These are phyloP conservation scores for Sinotaia quadrata DNA, from an alignment of 2,888 invertebrate species.

Conservation along the genomic window DNA sequence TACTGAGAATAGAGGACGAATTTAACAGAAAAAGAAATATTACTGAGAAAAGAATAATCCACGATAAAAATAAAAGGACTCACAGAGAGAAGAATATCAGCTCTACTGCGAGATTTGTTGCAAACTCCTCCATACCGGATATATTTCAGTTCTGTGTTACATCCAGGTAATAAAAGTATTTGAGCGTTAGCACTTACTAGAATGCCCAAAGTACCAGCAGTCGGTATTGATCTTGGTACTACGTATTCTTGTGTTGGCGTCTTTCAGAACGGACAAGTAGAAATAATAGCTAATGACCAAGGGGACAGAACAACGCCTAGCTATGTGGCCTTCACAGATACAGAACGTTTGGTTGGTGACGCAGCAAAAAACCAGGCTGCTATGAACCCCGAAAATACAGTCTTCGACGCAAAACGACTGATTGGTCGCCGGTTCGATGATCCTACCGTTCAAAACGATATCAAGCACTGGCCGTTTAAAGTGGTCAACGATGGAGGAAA, in stretches of 20 bases:
- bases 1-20: too few species aligned
- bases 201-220: slow-evolving; percentile 69
- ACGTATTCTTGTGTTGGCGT: slow-evolving; percentile 80
- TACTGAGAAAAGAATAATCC: too few species aligned
- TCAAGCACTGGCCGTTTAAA: slow-evolving; percentile 62
- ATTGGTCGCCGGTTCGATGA: slow-evolving; percentile 60
- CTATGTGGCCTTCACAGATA: slow-evolving; percentile 81
- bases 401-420: slow-evolving; percentile 72
- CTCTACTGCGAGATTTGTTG: neutral
- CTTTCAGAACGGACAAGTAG: slow-evolving; percentile 74
- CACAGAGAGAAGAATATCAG: neutral
- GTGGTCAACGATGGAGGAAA: slow-evolving; percentile 54
- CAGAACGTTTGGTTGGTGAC: slow-evolving; percentile 74
- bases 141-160: neutral
- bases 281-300: slow-evolving; percentile 75
- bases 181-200: neutral
- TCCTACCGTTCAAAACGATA: slow-evolving; percentile 53
- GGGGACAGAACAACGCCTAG: slow-evolving; percentile 84
- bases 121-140: neutral
- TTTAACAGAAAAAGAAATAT: too few species aligned
- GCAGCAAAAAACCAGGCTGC: slow-evolving; percentile 75
- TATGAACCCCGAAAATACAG: slow-evolving; percentile 84
- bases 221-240: slow-evolving; percentile 92
- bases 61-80: too few species aligned
- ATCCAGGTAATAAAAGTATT: neutral